Conservation (phyloP, 2,797 vertebrate species). For the Hozukius guyotensis region DNA sequence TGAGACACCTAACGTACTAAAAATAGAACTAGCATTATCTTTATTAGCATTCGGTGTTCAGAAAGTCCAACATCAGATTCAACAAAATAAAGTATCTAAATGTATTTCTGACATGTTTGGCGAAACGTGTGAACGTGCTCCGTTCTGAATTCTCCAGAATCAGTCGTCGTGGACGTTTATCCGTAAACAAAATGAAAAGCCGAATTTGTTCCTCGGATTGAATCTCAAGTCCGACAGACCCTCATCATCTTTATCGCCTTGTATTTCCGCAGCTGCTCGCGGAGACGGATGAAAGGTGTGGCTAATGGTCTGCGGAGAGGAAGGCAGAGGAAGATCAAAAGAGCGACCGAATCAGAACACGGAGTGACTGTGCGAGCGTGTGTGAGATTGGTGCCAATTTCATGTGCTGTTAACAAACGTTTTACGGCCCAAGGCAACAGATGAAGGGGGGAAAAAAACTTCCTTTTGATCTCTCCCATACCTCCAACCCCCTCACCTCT, state of each 20-base stretch:
- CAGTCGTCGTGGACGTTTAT: background rate
- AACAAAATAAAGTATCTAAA: background rate
- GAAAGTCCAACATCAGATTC: background rate
- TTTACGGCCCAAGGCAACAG: conserved; percentile 27
- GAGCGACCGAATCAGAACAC: background rate
- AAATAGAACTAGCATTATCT: background rate
- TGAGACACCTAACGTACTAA: background rate
- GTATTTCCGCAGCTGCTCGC: conserved; percentile 2
- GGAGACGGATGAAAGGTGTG: conserved; percentile 1
- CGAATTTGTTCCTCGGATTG: conserved; percentile 2
- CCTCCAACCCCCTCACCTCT: background rate
- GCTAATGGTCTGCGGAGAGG: conserved; percentile 23
- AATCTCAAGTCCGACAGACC: background rate
- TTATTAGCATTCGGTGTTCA: background rate
- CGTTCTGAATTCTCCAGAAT: background rate
- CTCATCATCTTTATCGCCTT: conserved; percentile 1
- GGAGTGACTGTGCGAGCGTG: background rate
- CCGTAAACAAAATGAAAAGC: background rate
- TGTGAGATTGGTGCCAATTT: conserved; percentile 12
- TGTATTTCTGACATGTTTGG: background rate
- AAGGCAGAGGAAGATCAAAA: conserved; percentile 31
- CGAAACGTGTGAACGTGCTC: background rate
- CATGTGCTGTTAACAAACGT: conserved; percentile 12
- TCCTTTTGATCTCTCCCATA: conserved; percentile 32
- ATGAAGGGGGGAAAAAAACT: conserved; percentile 16